A percentile compares a stretch with the other conserved stretches of the same genome.
phyloP scores from a whole-genome alignment of 2,113 vertebrate genomes.

The Prolemur simus region DNA sequence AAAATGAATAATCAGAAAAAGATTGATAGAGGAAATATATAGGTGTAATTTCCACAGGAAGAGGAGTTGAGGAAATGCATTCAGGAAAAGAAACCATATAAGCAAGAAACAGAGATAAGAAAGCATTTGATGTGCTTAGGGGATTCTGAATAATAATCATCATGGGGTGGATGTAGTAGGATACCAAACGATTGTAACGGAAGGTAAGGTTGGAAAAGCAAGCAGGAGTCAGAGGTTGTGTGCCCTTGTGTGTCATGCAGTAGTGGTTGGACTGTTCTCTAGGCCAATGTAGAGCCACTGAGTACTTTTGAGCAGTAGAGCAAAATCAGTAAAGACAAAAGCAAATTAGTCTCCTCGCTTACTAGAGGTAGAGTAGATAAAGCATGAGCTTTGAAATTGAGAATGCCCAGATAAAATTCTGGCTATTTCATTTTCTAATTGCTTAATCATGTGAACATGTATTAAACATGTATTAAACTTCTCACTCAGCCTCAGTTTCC shows the following conservation, averaged over 20 bases:
- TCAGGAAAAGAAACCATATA: neutral
- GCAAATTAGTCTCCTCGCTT: slow-evolving; percentile 18
- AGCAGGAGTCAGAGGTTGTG: neutral
- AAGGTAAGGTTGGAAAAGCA: slow-evolving; percentile 26
- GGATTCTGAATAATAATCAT: slow-evolving; percentile 8
- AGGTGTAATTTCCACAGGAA: neutral
- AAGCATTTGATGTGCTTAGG: neutral
- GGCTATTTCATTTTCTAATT: neutral
- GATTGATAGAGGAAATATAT: neutral
- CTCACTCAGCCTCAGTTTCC: neutral
- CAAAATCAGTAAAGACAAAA: slow-evolving; percentile 43
- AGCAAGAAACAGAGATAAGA: neutral
- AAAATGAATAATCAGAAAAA: slow-evolving; percentile 39
- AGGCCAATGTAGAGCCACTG: neutral
- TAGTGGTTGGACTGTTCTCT: neutral
- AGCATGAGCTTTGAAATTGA: slow-evolving; percentile 33
- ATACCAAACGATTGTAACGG: neutral
- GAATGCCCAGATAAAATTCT: neutral
- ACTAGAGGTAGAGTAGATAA: neutral
- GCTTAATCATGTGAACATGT: neutral
- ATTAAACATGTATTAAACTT: neutral
- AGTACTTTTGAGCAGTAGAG: neutral
- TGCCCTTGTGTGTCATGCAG: neutral
- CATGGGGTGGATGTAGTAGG: neutral
- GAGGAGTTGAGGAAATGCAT: neutral